Percentiles rank a stretch among this genome's conserved stretches.
phyloP scores from a whole-genome alignment of 2,113 vertebrate genomes.

The Apeltes quadracus region DNA sequence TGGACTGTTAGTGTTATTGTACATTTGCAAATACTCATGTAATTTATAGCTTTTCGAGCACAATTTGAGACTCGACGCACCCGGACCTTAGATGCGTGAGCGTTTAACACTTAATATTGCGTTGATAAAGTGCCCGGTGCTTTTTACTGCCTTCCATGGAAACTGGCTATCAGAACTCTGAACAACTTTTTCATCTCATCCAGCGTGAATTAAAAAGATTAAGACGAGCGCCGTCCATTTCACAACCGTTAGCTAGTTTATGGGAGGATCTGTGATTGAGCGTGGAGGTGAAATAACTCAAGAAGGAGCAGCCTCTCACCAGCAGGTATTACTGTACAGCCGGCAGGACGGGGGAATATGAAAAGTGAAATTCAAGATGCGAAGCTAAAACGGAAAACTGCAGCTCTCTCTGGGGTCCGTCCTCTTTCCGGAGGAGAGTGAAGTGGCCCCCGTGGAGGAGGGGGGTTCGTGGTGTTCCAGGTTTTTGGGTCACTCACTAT shows the following conservation, averaged over 20 bases:
- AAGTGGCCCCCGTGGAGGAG: conserved; percentile 76
- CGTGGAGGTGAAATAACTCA: conserved; percentile 42
- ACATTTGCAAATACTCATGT: conserved; percentile 80
- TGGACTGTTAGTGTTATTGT: conserved; percentile 82
- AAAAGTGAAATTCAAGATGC: conserved; percentile 93
- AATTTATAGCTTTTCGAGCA: conserved; percentile 74
- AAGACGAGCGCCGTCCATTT: conserved; percentile 51
- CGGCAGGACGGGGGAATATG: conserved; percentile 53
- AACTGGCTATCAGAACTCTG: conserved; percentile 58
- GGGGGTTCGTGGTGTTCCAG: conserved; percentile 81
- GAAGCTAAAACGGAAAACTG: conserved; percentile 76
- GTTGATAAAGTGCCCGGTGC: conserved; percentile 66
- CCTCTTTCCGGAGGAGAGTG: conserved; percentile 83
- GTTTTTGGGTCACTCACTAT: conserved; percentile 85
- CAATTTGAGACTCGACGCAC: conserved; percentile 69
- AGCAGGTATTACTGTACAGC: conserved; percentile 53
- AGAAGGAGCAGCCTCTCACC: conserved; percentile 48
- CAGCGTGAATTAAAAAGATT: conserved; percentile 48
- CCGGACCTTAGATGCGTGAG: conserved; percentile 65
- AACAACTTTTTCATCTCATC: conserved; percentile 43
- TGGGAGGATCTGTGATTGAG: conserved; percentile 13
- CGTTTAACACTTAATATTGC: conserved; percentile 67
- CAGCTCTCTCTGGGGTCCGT: conserved; percentile 83
- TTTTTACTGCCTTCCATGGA: conserved; percentile 67
- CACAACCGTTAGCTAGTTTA: conserved; percentile 32